These are phyloP conservation scores for Poecile montanus DNA, from an alignment of 2,797 vertebrate genomes.

Conservation along the genomic window DNA sequence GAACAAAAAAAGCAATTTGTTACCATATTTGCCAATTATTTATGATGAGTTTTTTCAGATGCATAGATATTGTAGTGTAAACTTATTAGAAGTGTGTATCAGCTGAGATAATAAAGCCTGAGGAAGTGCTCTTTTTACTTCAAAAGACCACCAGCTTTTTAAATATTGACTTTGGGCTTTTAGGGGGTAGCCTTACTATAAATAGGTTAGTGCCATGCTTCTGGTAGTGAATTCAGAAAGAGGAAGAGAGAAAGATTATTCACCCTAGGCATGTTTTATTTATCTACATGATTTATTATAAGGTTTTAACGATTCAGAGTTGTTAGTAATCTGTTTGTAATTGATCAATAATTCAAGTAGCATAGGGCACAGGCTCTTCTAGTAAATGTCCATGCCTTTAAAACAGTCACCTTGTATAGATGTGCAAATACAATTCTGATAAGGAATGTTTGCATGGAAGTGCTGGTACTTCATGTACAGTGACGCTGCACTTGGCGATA, in stretches of 20 bases:
- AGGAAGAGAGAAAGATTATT: conserved; percentile 12
- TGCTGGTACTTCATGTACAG: background rate
- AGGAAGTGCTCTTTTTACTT: background rate
- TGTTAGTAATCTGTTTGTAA: conserved; percentile 56
- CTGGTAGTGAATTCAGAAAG: background rate
- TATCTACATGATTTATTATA: conserved; percentile 38
- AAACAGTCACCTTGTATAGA: background rate
- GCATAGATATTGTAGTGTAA: background rate
- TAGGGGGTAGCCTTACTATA: background rate
- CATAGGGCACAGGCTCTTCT: background rate
- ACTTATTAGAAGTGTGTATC: background rate
- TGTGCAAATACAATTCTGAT: conserved; percentile 51
- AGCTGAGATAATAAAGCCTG: background rate
- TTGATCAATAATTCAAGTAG: conserved; percentile 63
- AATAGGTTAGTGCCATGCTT: background rate
- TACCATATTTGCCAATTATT: background rate
- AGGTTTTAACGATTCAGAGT: conserved; percentile 32
- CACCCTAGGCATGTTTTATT: conserved; percentile 33
- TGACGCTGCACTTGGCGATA: background rate
- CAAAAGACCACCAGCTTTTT: background rate
- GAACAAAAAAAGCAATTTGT: background rate
- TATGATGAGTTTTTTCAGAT: background rate
- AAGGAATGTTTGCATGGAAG: conserved; percentile 25
- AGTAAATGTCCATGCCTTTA: conserved; percentile 1
- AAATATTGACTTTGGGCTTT: background rate